Evolutionary conservation across 2,113 vertebrate species (phyloP).

Genomic region (Petrocephalus zakoni): DNA sequence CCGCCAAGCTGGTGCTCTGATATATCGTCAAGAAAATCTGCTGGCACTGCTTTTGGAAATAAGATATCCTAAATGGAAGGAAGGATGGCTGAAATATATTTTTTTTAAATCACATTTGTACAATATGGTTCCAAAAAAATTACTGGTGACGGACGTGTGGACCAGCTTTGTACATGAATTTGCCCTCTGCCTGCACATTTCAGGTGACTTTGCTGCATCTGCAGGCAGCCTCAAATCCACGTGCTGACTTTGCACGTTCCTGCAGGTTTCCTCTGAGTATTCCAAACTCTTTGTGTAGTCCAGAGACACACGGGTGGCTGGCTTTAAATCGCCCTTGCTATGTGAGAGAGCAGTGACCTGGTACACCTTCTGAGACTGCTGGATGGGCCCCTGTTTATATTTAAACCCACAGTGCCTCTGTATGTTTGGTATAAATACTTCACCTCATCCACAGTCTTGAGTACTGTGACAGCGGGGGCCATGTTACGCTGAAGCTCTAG

Average conservation of each 20-base stretch:
- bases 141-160: background rate
- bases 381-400: background rate
- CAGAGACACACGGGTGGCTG: background rate
- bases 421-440: constrained; percentile 1
- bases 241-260: background rate
- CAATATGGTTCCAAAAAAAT: background rate
- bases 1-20: background rate
- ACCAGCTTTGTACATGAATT: background rate
- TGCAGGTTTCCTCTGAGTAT: background rate
- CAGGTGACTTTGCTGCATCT: background rate
- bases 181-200: background rate
- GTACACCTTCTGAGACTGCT: background rate
- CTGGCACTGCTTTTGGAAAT: background rate
- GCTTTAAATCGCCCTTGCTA: background rate
- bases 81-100: background rate
- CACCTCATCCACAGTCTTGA: background rate
- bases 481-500: background rate
- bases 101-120: background rate
- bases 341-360: constrained; percentile 1
- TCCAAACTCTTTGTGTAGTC: background rate
- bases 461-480: background rate
- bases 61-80: background rate
- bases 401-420: background rate
- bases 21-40: constrained; percentile 2
- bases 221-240: background rate